Evolutionary conservation across 2,113 vertebrate species (phyloP), one percentile per base, ranked within the genome.

Genomic region (Noturus placidus): DNA sequence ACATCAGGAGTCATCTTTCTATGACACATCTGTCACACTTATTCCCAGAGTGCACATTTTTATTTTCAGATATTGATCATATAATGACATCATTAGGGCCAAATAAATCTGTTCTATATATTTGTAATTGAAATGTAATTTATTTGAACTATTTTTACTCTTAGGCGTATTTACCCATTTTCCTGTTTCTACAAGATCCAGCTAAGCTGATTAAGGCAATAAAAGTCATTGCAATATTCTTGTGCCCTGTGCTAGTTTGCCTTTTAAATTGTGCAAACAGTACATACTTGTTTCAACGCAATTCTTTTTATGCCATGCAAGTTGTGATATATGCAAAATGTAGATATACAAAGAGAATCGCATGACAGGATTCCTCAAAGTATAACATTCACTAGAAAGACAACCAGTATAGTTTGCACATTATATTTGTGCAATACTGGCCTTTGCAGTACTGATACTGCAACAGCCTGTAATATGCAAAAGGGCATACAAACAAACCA

Each of bases 401-500:
- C 78, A 33, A 56, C 52, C 77, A 33, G 4, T 35, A 22, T 22
- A 61, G 15, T 3, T 42, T 82, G 56, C 57, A 61, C 5, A 14
- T 38, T 25, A 15, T 38, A 38, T 15, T 42, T 82, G 25, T 0
- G 2, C 33, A 61, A 61, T 61, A 82, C 14, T 82, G 57, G 56
- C 30, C 33, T 82, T 82, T 61, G 33, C 22, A 27, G 4, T 42
- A 25, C 56, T 35, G 20, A 82, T 61, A 82, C 20, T 38, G 56
- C 33, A 82, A 59, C 79, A 61, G 79, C 11, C 4, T 61, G 33
- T 82, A 38, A 82, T 82, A 61, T 82, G 33, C 56, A 82, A 42
- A 82, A 82, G 20, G 57, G 79, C 56, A 42, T 56, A 61, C 79
- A 61, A 42, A 59, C 56, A 82, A 82, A 42, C 79, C 35, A 42